Percentiles rank a stretch among this genome's conserved stretches.
Evolutionary conservation across 2,113 vertebrate genomes (phyloP).

Genomic region (Gorsachius goisagi): DNA sequence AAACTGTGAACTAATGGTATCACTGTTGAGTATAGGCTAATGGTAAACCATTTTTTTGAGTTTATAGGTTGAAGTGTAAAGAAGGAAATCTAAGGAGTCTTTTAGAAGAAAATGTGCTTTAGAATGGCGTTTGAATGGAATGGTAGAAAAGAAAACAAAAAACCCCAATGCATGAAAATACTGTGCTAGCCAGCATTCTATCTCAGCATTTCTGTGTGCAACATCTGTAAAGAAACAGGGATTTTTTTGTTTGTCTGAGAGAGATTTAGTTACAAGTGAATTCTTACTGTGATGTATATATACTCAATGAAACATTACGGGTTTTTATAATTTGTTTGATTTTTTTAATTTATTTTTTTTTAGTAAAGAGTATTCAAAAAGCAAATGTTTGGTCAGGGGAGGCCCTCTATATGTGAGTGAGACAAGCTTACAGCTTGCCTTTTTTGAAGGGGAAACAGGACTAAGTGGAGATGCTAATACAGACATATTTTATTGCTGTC

Average conservation of each 20-base stretch:
- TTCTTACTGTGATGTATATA: not conserved
- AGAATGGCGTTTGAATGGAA: not conserved
- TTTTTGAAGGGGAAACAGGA: slow-evolving; percentile 14
- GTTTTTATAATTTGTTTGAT: not conserved
- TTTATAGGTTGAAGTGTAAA: not conserved
- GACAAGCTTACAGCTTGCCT: not conserved
- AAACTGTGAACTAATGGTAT: not conserved
- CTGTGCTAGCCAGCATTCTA: not conserved
- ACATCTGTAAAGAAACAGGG: not conserved
- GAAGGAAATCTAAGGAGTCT: not conserved
- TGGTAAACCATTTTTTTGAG: not conserved
- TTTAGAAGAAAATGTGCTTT: not conserved
- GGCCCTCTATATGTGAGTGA: not conserved
- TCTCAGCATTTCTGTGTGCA: not conserved
- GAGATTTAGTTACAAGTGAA: not conserved
- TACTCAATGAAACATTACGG: not conserved
- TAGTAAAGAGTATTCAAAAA: not conserved
- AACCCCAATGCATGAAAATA: not conserved
- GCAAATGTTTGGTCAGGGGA: not conserved
- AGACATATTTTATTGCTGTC: not conserved
- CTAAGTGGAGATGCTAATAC: slow-evolving; percentile 31
- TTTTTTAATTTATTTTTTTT: not conserved
- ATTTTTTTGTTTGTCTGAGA: not conserved
- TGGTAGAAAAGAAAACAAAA: not conserved
- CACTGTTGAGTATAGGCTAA: not conserved